phyloP scores from a whole-genome alignment of 2,113 vertebrate species.

The Anolis carolinensis region DNA sequence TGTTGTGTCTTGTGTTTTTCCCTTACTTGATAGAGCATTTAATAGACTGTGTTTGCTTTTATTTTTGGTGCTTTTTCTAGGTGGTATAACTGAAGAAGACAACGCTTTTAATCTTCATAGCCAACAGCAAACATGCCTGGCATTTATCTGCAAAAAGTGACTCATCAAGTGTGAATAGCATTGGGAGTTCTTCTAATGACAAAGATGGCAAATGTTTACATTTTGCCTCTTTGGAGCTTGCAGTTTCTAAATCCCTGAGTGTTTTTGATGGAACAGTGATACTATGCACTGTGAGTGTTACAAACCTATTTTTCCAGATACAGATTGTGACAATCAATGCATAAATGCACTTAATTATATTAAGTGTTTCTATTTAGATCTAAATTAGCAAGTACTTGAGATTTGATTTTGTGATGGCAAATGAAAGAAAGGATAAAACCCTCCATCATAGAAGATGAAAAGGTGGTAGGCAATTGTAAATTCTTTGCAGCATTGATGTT shows the following conservation, averaged over 20 bases:
- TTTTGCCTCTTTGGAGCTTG: slow-evolving; percentile 14
- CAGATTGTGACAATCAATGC: slow-evolving; percentile 3
- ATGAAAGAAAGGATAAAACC: background rate
- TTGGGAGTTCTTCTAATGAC: slow-evolving; percentile 19
- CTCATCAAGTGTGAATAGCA: slow-evolving; percentile 23
- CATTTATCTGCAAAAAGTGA: slow-evolving; percentile 16
- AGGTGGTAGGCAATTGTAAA: background rate
- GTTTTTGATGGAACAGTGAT: slow-evolving; percentile 12
- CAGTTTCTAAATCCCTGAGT: slow-evolving; percentile 8
- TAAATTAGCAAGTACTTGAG: background rate
- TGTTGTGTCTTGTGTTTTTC: background rate
- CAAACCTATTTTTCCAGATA: background rate
- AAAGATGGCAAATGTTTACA: slow-evolving; percentile 9
- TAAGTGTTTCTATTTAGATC: background rate
- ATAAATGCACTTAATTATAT: background rate
- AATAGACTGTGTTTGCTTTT: background rate
- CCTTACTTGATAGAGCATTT: slow-evolving; percentile 9
- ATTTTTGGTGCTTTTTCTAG: background rate
- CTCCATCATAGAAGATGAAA: background rate
- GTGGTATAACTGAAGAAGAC: slow-evolving; percentile 1
- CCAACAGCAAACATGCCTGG: slow-evolving; percentile 15
- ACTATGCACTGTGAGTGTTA: background rate
- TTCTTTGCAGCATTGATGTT: background rate
- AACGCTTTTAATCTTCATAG: slow-evolving; percentile 11
- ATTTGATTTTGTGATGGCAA: background rate